Percentiles rank a stretch among this genome's conserved stretches.
phyloP scores from a whole-genome alignment of 2,797 vertebrate species.

The Eospalax fontanierii region DNA sequence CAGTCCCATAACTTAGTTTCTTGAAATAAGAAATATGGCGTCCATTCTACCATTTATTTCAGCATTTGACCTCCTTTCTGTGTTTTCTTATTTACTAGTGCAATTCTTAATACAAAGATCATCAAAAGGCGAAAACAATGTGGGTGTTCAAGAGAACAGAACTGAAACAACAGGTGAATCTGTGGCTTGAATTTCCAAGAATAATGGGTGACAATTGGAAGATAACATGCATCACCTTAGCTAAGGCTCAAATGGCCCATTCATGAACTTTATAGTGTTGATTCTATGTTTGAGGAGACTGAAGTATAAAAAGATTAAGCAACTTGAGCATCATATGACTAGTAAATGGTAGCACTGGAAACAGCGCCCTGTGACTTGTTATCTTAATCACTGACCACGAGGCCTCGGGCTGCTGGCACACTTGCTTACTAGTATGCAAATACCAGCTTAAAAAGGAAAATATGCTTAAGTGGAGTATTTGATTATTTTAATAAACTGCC shows the following conservation, averaged over 20 bases:
- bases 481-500: not conserved
- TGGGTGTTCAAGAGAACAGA: not conserved
- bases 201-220: not conserved
- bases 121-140: not conserved
- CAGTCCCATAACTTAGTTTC: no score
- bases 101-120: slow-evolving; percentile 10
- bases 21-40: not conserved
- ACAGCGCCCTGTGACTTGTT: not conserved
- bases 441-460: not conserved
- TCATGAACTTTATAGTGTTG: not conserved
- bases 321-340: not conserved
- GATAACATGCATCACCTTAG: not conserved
- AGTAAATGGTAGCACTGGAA: not conserved
- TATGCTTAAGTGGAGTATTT: not conserved
- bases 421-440: not conserved
- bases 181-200: not conserved
- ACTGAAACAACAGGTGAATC: slow-evolving; percentile 56
- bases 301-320: not conserved
- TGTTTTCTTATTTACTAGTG: slow-evolving; percentile 64
- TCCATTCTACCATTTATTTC: not conserved
- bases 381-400: not conserved
- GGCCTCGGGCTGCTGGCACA: not conserved
- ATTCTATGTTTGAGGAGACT: slow-evolving; percentile 2
- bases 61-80: not conserved
- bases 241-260: not conserved